Evolutionary conservation across 2,797 vertebrate species (phyloP).

Genomic region (Chaunax sp.): DNA sequence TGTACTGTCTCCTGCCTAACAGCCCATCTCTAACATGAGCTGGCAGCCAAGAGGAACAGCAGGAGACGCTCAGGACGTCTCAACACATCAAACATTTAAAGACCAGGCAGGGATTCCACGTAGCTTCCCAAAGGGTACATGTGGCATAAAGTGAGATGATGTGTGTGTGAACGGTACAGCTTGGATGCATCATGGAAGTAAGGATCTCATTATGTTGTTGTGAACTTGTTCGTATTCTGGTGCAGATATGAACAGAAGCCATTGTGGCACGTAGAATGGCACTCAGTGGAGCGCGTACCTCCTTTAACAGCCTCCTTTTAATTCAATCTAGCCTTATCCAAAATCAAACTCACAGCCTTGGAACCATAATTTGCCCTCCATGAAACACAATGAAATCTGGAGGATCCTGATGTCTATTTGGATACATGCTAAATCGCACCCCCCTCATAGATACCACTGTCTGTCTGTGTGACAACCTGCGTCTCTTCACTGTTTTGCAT

Average conservation of each 20-base stretch:
- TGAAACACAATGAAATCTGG: too few species aligned
- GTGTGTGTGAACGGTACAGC: neutral
- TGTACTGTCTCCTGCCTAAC: slow-evolving; percentile 6
- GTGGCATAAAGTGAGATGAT: slow-evolving; percentile 22
- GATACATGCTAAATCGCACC: too few species aligned
- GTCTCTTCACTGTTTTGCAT: too few species aligned
- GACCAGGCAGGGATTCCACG: slow-evolving; percentile 23
- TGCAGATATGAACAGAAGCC: neutral
- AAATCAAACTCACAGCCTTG: too few species aligned
- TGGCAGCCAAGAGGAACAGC: slow-evolving; percentile 51
- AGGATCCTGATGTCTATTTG: too few species aligned
- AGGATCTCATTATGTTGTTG: slow-evolving; percentile 12
- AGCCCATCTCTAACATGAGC: slow-evolving; percentile 44
- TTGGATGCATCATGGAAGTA: neutral
- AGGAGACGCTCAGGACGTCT: slow-evolving; percentile 48
- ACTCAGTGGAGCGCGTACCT: too few species aligned
- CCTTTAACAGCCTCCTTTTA: too few species aligned
- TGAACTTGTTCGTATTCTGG: neutral
- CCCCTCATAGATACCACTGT: too few species aligned
- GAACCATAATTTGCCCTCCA: too few species aligned
- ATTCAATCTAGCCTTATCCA: too few species aligned
- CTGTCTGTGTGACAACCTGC: too few species aligned
- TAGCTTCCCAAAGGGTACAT: slow-evolving; percentile 32
- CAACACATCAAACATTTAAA: slow-evolving; percentile 77
- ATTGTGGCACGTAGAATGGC: neutral